A percentile compares a stretch with the other conserved stretches of the same genome.
Evolutionary conservation across 2,888 invertebrate genomes (phyloP).

Genomic region (Drosophila kambysellisi): DNA sequence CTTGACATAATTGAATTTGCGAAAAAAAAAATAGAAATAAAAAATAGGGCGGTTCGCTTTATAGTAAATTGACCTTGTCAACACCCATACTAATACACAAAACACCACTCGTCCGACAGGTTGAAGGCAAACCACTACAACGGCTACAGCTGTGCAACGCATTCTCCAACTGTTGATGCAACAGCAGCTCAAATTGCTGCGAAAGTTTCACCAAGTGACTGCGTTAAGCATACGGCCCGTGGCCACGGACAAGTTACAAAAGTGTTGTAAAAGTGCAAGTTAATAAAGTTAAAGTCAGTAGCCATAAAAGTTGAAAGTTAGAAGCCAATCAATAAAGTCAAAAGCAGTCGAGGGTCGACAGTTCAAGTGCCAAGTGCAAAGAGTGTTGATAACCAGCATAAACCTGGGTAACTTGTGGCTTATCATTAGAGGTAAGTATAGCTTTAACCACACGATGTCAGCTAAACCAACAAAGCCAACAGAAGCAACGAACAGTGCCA

Average conservation of each 20-base stretch:
- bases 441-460: slow-evolving; percentile 1
- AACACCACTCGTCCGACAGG: slow-evolving; percentile 31
- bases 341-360: slow-evolving; percentile 6
- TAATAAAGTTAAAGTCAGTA: background rate
- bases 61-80: slow-evolving; percentile 31
- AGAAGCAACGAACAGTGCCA: slow-evolving; percentile 30
- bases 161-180: slow-evolving; percentile 84
- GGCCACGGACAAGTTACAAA: slow-evolving; percentile 9
- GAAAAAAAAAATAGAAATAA: background rate
- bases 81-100: slow-evolving; percentile 1
- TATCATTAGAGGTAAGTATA: slow-evolving; percentile 80
- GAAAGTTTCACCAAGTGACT: slow-evolving; percentile 79
- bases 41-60: slow-evolving; percentile 1
- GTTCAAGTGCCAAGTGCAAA: slow-evolving; percentile 39
- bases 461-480: background rate
- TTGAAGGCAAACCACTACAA: slow-evolving; percentile 76
- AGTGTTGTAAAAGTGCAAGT: slow-evolving; percentile 1
- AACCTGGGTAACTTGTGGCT: slow-evolving; percentile 84
- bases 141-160: slow-evolving; percentile 85
- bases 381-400: slow-evolving; percentile 52
- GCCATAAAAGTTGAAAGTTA: background rate
- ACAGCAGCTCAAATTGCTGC: slow-evolving; percentile 84
- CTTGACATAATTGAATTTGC: slow-evolving; percentile 67
- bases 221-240: slow-evolving; percentile 73
- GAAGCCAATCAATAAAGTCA: slow-evolving; percentile 3